Conservation (phyloP, 2,113 vertebrate genomes). For the Podarcis cretensis region DNA sequence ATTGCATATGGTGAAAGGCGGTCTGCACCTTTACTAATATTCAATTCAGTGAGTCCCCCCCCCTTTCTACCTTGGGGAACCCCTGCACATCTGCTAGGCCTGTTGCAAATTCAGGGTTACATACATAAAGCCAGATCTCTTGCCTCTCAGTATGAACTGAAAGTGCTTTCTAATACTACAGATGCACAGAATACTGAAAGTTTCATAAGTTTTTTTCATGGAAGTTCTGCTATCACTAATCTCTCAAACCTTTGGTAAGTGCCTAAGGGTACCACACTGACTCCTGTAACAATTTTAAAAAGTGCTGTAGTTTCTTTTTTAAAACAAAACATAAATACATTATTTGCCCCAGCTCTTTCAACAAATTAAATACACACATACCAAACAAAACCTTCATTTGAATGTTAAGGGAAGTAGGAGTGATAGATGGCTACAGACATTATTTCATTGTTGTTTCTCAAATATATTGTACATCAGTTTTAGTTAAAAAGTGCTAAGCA, state of each 20-base stretch:
- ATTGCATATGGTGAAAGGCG: neutral
- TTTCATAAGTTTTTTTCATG: neutral
- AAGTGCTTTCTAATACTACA: neutral
- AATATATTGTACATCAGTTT: neutral
- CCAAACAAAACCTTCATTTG: neutral
- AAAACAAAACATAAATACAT: neutral
- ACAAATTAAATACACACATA: neutral
- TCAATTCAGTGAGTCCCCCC: neutral
- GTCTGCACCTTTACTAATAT: neutral
- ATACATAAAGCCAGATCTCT: neutral
- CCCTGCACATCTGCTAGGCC: too few species aligned
- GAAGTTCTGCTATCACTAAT: neutral
- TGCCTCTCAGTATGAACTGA: neutral
- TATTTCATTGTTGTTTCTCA: neutral
- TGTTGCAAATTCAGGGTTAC: neutral
- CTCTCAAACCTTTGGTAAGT: too few species aligned
- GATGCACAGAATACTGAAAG: neutral
- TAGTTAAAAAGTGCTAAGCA: too few species aligned
- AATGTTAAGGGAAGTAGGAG: neutral
- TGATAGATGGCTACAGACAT: neutral
- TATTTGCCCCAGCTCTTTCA: neutral
- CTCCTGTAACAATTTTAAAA: neutral
- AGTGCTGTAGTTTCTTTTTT: too few species aligned
- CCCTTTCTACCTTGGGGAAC: neutral
- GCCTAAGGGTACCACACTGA: neutral